phyloP scores from a whole-genome alignment of 2,888 invertebrate genomes.

The Harmothoe impar region DNA sequence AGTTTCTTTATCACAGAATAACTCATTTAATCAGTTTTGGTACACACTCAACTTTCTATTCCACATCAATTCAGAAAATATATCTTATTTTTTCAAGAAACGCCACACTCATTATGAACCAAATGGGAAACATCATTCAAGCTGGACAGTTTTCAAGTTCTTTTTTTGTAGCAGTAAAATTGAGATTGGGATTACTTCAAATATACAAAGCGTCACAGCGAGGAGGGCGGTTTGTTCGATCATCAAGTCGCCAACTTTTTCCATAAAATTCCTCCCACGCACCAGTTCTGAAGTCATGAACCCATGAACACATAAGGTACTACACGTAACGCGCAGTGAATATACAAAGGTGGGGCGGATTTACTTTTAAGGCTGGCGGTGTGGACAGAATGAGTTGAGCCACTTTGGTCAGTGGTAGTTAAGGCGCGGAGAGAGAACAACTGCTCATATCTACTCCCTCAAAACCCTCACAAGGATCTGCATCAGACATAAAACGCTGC shows the following conservation, averaged over 20 bases:
- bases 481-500: background rate
- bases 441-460: background rate
- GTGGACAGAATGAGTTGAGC: too few species aligned
- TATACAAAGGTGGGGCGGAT: conserved; percentile 15
- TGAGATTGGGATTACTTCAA: background rate
- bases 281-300: background rate
- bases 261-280: background rate
- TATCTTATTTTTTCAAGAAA: background rate
- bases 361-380: background rate
- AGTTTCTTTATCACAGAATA: conserved; percentile 6
- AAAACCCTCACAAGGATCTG: background rate
- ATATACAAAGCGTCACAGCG: background rate
- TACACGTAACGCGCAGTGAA: background rate
- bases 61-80: background rate
- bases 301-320: conserved; percentile 39
- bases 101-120: background rate
- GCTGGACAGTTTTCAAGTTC: background rate
- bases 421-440: background rate
- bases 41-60: background rate
- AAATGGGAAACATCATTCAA: conserved; percentile 6
- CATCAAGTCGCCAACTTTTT: background rate
- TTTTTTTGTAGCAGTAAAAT: background rate
- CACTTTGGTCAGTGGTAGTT: background rate
- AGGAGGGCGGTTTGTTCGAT: background rate
- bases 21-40: background rate